Evolutionary conservation across 1,140 invertebrate species (phyloP), one percentile per base, ranked within the genome.

Genomic region (Aethina tumida): DNA sequence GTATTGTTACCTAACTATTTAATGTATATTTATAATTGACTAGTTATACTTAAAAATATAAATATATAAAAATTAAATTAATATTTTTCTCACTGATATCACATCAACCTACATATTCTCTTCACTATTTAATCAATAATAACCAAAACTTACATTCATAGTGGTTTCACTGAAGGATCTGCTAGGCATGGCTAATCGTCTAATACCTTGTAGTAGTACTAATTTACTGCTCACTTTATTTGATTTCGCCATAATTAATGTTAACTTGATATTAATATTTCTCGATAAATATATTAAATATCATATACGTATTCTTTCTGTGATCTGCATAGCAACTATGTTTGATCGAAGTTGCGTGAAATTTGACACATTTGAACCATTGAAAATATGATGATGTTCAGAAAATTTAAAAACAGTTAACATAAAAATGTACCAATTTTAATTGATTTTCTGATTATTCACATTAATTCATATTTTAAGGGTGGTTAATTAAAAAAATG

Each of bases 81-180:
- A 24, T 7, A 24, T 24, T 24, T 24, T n/a, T 24, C 7, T 24
- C 22, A 24, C n/a, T n/a, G n/a, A 24, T 7, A 24, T 7, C n/a
- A 7, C 7, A 24, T 24, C n/a, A 7, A 24, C 22, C 22, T n/a
- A 7, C 22, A 24, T 7, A 24, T 24, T 24, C 7, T 24, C 7
- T n/a, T 24, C 22, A 7, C 22, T 24, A 7, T 7, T 7, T 24
- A 7, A 7, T 7, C 22, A n/a, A 24, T 24, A 7, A 7, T n/a
- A 7, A 24, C 7, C 13, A 17, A 20, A n/a, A 59, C 55, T 53
- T 47, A 58, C 59, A 44, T 56, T 49, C 13, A 50, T 37, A 3
- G 56, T 52, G 24, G 45, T 47, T 27, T 52, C 49, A 18, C 58
- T 60, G 19, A 58, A 49, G 5, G 58, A 60, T 33, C 58, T 55